A percentile compares a stretch with the other conserved stretches of the same genome.
These are phyloP conservation scores for Heliconius himera DNA, from an alignment of 1,140 invertebrate genomes.

Conservation along the genomic window DNA sequence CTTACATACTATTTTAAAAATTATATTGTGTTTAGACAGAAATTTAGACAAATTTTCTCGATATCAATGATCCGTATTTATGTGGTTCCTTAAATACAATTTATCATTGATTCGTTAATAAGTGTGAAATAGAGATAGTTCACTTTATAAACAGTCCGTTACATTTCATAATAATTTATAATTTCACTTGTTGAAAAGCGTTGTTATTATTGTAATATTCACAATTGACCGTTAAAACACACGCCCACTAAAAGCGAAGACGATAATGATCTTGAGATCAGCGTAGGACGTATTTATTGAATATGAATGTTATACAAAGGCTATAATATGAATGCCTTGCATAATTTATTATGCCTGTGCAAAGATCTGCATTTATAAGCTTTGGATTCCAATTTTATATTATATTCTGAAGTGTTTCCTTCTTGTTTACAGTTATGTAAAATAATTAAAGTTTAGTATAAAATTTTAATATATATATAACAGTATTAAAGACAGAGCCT, in stretches of 20 bases:
- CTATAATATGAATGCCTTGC: constrained; percentile 24
- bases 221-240: constrained; percentile 67
- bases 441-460: not conserved
- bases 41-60: not conserved
- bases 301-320: constrained; percentile 37
- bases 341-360: constrained; percentile 27
- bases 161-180: constrained; percentile 1
- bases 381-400: constrained; percentile 7
- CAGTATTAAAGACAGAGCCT: not conserved
- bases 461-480: no score
- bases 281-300: constrained; percentile 75
- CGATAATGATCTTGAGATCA: constrained; percentile 75
- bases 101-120: not conserved
- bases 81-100: not conserved
- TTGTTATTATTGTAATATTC: constrained; percentile 64
- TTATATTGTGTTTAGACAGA: no score
- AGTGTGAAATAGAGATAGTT: not conserved
- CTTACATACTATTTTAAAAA: no score
- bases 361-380: constrained; percentile 9
- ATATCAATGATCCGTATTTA: not conserved
- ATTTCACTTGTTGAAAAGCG: constrained; percentile 33
- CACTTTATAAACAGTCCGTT: constrained; percentile 1
- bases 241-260: constrained; percentile 61
- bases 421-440: no score
- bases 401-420: not conserved